Evolutionary conservation across 2,888 invertebrate genomes (phyloP), one percentile per base, ranked within the genome.

Genomic region (Nemurella pictetii): DNA sequence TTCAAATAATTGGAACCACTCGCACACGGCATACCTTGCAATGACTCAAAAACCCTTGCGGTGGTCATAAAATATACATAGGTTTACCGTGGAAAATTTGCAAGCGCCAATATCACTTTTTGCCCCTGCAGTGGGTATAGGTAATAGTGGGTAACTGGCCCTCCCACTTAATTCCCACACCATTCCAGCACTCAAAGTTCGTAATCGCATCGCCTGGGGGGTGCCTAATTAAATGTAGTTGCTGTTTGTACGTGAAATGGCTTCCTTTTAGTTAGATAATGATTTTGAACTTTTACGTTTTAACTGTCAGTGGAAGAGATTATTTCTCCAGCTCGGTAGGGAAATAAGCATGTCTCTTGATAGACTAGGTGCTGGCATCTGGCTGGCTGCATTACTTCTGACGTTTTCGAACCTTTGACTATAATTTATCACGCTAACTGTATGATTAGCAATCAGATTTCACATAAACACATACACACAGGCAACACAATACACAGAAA

Each of bases 251-350:
- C 72, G 27, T 30, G 82, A 27, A 82, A 82, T 55, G 55, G 82
- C 82, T 82, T 82, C 82, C 82, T 82, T 82, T 82, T 82, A 82
- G 55, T 25, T 72, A 55, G 82, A 82, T 82, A 82, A 82, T 82
- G 82, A 82, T 55, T 82, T 82, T 82, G 82, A 82, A 82, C 82
- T 82, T 30, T 78, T 78, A 78, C 29, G 9, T 28, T 75, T 27
- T 26, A 78, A 29, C n/a, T 29, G 78, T 78, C 78, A 75, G 78
- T 29, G 27, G 27, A 29, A 55, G 55, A 55, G 20, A 55, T 30
- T 29, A 29, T 78, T 78, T 78, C 55, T 7, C 55, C 12, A 20
- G 55, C 55, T 2, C 55, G 20, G 55, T 12, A 55, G 55, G 55
- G 55, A 55, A 7, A 55, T 55, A 20, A 55, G 5, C 55, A 55